Evolutionary conservation across 1,140 invertebrate genomes (phyloP), one percentile per base, ranked within the genome.

Genomic region (Catajapyx aquilonaris): DNA sequence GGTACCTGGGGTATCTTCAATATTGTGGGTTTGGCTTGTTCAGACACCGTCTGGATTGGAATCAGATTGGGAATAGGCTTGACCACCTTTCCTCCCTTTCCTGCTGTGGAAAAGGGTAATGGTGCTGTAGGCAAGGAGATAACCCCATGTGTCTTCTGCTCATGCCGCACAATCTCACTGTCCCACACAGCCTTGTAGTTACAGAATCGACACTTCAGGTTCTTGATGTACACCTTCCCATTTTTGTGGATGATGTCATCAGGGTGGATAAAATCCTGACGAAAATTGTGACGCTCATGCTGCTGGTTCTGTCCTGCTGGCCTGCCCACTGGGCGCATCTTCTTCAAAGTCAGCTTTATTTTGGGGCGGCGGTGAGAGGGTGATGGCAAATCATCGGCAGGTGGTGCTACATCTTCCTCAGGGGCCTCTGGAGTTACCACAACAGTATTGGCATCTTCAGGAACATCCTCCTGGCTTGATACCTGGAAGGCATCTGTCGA

Each of bases 61-160:
- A 77, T 76, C 4, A 78, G 59, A 49, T 74, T 74, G 21, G 74
- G 75, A 44, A 76, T 62, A 0, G 74, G 73, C 23, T 73, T 55
- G 17, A 65, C 52, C 16, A 60, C 50, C 47, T 66, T 66, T 28
- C 13, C 23, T 3, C 35, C 35, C 2, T 31, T 21, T n/a, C n/a
- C n/a, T n/a, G n/a, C n/a, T n/a, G n/a, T n/a, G n/a, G n/a, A n/a
- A n/a, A n/a, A n/a, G n/a, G n/a, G n/a, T n/a, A n/a, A n/a, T n/a
- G n/a, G n/a, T n/a, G n/a, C n/a, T n/a, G n/a, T n/a, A n/a, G n/a
- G n/a, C n/a, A n/a, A n/a, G n/a, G n/a, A n/a, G 53, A 55, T n/a
- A 42, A 58, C 56, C 47, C 53, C 60, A 54, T 54, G 66, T 43
- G 49, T 58, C 42, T 56, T 59, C 46, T 44, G 52, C 51, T 61